These are phyloP conservation scores for Notospermus geniculatus DNA, from an alignment of 1,140 invertebrate genomes.

Conservation along the genomic window DNA sequence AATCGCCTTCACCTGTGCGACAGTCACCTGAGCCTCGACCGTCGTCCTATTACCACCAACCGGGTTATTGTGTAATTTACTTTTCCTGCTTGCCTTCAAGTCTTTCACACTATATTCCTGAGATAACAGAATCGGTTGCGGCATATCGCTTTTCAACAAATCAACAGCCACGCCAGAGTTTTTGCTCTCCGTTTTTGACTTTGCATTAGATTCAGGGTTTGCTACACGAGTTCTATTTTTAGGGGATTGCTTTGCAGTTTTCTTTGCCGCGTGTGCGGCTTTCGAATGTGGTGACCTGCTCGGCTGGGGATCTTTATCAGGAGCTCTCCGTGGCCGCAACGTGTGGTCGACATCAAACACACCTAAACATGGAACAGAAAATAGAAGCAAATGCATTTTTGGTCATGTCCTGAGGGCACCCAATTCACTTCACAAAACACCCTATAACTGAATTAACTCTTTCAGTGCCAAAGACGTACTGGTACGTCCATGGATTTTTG, in stretches of 20 bases:
- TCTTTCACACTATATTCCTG: background rate
- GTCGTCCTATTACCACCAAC: background rate
- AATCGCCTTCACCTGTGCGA: slow-evolving; percentile 3
- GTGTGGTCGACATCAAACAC: slow-evolving; percentile 49
- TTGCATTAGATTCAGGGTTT: slow-evolving; percentile 6
- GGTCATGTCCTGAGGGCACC: background rate
- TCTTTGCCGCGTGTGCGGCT: background rate
- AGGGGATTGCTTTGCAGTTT: slow-evolving; percentile 5
- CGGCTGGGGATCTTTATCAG: background rate
- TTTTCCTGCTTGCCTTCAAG: background rate
- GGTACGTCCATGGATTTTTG: too few species aligned
- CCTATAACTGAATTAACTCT: too few species aligned
- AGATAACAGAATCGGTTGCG: background rate
- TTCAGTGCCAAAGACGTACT: too few species aligned
- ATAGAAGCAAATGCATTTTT: background rate
- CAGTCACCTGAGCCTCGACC: slow-evolving; percentile 4
- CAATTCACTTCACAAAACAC: too few species aligned
- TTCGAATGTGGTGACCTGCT: slow-evolving; percentile 6
- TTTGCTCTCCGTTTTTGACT: background rate
- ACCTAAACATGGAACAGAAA: slow-evolving; percentile 25
- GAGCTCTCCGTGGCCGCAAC: slow-evolving; percentile 4
- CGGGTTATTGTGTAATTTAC: background rate
- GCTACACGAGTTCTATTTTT: slow-evolving; percentile 1
- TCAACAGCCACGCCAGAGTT: background rate
- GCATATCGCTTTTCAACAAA: slow-evolving; percentile 4